Base-by-base conservation (phyloP, 2,113 vertebrate species). In the Mormoops blainvillei region DNA sequence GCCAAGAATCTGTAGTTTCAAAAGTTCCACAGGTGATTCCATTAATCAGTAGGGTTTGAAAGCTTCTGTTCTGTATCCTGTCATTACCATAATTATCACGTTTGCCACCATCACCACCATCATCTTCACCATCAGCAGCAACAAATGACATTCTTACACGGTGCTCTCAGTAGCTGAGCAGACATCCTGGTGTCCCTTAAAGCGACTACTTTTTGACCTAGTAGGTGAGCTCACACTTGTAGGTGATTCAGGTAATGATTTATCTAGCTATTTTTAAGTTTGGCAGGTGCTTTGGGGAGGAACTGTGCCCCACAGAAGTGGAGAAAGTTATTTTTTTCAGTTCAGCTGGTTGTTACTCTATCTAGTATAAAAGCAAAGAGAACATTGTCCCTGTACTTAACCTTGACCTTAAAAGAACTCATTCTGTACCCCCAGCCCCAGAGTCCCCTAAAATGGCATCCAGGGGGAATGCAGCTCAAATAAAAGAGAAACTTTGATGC, bases 401-500 rank as follows among this genome's bases (percentile, higher is more conserved):
- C 36, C 38, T 36, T 78, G 61, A 80, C 38, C 65, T 95, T 84
- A 73, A 87, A 87, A 13, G 56, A 70, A 65, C 22, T 36, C 20
- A 11, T 43, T 41, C 31, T 50, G 50, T 22, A 8, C 58, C 5
- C 0, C 11, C n/a, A 26, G 5, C 0, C 14, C n/a, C 15, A 52
- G 22, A 71, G 50, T 63, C 70, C 38, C 22, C 74, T 87, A 70
- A 70, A 71, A 89, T 92, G 83, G 81, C 38, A 70, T 87, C 24
- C 70, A 61, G 48, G 38, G n/a, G 20, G 41, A 82, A 45, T 92
- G 18, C 7, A 94, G 43, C 77, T 74, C 52, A 65, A 41, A 50
- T 74, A 58, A 88, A 89, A 90, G 67, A 82, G 58, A 92, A 88
- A 26, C 71, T 84, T 95, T 91, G 61, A 85, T 87, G 70, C 88